phyloP scores from a whole-genome alignment of 1,140 invertebrate species.

The Mizuhopecten yessoensis region DNA sequence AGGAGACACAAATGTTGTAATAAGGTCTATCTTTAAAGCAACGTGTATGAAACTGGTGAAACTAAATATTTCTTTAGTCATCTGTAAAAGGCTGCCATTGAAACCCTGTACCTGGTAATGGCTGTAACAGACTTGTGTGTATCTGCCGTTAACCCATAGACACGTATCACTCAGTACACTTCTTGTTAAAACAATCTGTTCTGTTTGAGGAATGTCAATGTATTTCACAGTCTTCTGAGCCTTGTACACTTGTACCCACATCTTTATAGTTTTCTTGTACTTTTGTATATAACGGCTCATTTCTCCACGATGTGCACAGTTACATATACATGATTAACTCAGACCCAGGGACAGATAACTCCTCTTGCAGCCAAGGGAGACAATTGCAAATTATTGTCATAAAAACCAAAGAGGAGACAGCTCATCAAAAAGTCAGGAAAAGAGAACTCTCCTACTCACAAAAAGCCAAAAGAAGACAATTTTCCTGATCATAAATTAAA shows the following conservation, averaged over 20 bases:
- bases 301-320: neutral
- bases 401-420: no score
- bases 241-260: neutral
- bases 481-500: neutral
- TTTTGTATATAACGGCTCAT: neutral
- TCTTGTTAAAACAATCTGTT: constrained; percentile 35
- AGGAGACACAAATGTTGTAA: neutral
- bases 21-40: neutral
- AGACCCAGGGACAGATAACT: neutral
- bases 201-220: neutral
- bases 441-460: neutral
- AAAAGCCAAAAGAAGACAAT: neutral
- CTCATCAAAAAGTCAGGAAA: neutral
- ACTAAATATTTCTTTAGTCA: constrained; percentile 26
- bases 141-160: neutral
- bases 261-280: constrained; percentile 24
- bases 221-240: neutral
- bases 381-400: neutral
- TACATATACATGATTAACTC: neutral
- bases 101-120: constrained; percentile 12
- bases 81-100: neutral
- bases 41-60: neutral
- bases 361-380: neutral
- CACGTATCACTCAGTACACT: constrained; percentile 17
- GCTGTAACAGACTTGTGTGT: neutral